phyloP scores from a whole-genome alignment of 1,140 invertebrate genomes.

The Bemisia tabaci region DNA sequence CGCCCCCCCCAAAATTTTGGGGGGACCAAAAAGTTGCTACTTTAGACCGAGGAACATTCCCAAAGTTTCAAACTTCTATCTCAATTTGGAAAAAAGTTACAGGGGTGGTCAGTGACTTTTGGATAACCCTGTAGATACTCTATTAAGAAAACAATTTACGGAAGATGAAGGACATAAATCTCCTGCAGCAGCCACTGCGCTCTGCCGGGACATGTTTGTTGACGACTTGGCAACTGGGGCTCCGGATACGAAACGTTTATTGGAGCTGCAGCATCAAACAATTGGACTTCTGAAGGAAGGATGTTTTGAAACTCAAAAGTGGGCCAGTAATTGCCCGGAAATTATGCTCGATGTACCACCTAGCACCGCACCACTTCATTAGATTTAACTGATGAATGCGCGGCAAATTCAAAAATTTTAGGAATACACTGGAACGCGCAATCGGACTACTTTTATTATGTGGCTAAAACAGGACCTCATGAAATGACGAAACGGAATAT shows the following conservation, averaged over 20 bases:
- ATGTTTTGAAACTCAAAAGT: neutral
- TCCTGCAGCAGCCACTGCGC: neutral
- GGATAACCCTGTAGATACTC: no score
- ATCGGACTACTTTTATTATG: neutral
- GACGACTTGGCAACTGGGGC: neutral
- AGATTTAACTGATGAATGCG: neutral
- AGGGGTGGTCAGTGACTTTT: no score
- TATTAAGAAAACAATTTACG: neutral
- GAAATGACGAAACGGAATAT: neutral
- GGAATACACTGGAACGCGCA: constrained; percentile 2
- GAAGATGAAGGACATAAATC: neutral
- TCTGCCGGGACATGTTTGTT: neutral
- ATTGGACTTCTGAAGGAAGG: neutral
- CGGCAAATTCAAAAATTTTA: constrained; percentile 1
- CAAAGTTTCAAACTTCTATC: no score
- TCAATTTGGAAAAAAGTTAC: no score
- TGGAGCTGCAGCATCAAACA: neutral
- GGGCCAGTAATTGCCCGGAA: constrained; percentile 1
- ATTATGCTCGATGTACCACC: neutral
- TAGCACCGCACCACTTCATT: neutral
- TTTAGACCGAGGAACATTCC: no score
- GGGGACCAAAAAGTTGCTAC: no score
- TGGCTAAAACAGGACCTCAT: neutral
- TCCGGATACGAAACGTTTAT: neutral
- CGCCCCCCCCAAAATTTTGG: no score